phyloP scores from a whole-genome alignment of 2,113 vertebrate genomes.

The Catagonus wagneri region DNA sequence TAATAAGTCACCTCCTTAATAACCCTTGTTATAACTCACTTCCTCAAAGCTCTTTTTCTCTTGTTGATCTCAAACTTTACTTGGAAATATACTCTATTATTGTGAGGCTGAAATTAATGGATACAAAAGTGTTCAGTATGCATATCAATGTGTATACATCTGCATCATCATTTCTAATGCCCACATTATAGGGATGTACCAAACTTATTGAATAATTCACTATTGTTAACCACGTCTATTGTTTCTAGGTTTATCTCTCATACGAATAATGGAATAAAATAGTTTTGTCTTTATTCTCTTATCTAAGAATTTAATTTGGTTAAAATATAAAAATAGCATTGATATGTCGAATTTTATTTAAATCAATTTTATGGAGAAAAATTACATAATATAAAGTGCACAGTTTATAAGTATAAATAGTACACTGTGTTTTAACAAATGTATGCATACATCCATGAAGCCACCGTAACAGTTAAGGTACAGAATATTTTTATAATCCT shows the following conservation, averaged over 20 bases:
- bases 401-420: not conserved
- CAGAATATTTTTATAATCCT: not conserved
- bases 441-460: not conserved
- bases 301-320: not conserved
- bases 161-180: constrained; percentile 2
- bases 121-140: not conserved
- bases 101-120: not conserved
- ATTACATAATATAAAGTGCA: not conserved
- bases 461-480: not conserved
- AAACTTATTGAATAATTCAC: not conserved
- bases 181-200: not conserved
- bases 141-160: not conserved
- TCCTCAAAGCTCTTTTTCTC: not conserved
- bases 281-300: not conserved
- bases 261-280: not conserved
- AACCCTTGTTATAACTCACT: not conserved
- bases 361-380: not conserved
- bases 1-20: not conserved
- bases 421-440: not conserved
- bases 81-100: not conserved
- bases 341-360: not conserved
- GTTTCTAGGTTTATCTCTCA: not conserved
- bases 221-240: not conserved
- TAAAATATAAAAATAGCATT: constrained; percentile 4
- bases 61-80: not conserved